Conservation (phyloP, 2,113 vertebrate species). For the Ceyx melanurus region DNA sequence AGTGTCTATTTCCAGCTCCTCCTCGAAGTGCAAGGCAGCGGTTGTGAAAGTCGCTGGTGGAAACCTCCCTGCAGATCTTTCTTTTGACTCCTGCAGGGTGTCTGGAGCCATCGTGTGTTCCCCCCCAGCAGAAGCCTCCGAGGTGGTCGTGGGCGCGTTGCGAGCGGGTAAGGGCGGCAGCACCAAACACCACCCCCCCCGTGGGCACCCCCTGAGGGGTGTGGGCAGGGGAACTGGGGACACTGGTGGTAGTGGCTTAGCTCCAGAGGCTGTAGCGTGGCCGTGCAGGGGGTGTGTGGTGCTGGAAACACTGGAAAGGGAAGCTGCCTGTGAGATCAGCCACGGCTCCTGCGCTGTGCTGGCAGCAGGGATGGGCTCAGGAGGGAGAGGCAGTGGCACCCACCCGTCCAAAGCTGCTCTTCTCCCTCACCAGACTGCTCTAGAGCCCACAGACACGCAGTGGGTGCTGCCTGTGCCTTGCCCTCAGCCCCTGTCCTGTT, state of each 20-base stretch:
- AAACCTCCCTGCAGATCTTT: not conserved
- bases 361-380: not conserved
- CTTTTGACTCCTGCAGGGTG: conserved; percentile 25
- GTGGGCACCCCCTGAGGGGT: not conserved
- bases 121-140: conserved; percentile 16
- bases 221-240: not conserved
- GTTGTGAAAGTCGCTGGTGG: not conserved
- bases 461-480: too few relatives aligned
- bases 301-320: not conserved
- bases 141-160: conserved; percentile 21
- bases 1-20: not conserved
- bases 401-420: not conserved
- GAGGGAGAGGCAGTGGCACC: not conserved
- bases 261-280: not conserved
- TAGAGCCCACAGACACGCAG: too few relatives aligned
- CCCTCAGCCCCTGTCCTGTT: not conserved
- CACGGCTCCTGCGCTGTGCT: accelerated
- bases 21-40: too few relatives aligned
- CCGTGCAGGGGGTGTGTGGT: accelerated
- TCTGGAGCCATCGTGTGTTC: conserved; percentile 51
- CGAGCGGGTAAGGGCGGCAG: conserved; percentile 18
- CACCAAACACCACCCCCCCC: too few relatives aligned
- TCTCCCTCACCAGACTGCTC: too few relatives aligned
- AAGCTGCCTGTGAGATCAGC: not conserved
- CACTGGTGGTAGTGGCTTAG: too few relatives aligned